A percentile compares a stretch with the other conserved stretches of the same genome.
phyloP scores from a whole-genome alignment of 2,113 vertebrate species.

The Tychaedon coryphoeus region DNA sequence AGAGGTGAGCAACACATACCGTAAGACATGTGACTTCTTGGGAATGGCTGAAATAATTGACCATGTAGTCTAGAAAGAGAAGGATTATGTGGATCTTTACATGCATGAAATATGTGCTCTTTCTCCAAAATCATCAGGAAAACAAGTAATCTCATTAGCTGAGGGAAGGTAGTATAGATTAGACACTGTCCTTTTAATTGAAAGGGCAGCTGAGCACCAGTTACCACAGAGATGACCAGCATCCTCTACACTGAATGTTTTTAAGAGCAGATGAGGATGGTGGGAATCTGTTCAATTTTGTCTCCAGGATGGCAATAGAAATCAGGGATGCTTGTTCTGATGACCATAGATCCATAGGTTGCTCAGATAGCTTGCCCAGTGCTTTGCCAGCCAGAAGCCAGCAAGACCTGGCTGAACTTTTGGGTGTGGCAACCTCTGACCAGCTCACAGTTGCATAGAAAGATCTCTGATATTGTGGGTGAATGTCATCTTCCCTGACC shows the following conservation, averaged over 20 bases:
- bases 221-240: accelerated
- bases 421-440: background rate
- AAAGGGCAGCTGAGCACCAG: background rate
- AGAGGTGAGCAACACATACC: background rate
- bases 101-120: background rate
- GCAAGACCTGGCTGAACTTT: accelerated
- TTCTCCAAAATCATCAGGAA: background rate
- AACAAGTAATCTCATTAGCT: background rate
- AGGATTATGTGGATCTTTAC: background rate
- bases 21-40: background rate
- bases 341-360: accelerated
- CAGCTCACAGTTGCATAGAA: background rate
- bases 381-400: background rate
- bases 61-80: background rate
- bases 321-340: background rate
- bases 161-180: background rate
- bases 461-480: background rate
- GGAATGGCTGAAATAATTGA: background rate
- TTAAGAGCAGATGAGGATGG: background rate
- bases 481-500: background rate
- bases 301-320: background rate
- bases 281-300: background rate
- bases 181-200: background rate
- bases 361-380: background rate
- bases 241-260: background rate